phyloP scores from a whole-genome alignment of 1,140 invertebrate species.

The Araneus ventricosus region DNA sequence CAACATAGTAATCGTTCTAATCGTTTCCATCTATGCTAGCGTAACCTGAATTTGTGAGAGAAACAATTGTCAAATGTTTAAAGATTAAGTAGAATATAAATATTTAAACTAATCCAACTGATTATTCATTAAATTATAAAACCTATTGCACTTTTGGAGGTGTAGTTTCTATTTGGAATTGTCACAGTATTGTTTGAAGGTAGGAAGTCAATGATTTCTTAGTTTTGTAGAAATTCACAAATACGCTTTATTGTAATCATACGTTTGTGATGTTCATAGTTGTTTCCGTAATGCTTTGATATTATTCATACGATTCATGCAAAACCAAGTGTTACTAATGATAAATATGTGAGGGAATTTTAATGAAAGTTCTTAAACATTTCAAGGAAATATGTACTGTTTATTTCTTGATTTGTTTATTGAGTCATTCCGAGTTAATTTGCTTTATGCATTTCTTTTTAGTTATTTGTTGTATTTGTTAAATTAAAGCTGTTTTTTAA shows the following conservation, averaged over 20 bases:
- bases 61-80: slow-evolving; percentile 36
- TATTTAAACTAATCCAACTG: not conserved
- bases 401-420: too few relatives aligned
- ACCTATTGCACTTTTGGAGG: not conserved
- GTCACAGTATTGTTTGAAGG: not conserved
- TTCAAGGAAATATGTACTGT: too few relatives aligned
- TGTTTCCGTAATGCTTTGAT: too few relatives aligned
- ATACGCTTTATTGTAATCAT: not conserved
- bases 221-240: not conserved
- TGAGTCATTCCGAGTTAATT: too few relatives aligned
- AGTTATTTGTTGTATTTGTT: too few relatives aligned
- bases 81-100: not conserved
- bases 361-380: too few relatives aligned
- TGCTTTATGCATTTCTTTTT: too few relatives aligned
- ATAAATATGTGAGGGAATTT: too few relatives aligned
- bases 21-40: slow-evolving; percentile 29
- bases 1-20: not conserved
- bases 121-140: not conserved
- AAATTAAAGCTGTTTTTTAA: too few relatives aligned
- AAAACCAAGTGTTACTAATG: too few relatives aligned
- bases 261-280: too few relatives aligned
- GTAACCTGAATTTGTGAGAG: slow-evolving; percentile 46
- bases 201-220: not conserved
- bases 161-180: not conserved
- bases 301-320: too few relatives aligned